Base-by-base conservation (phyloP, 2,797 vertebrate species). In the Amazona ochrocephala region DNA sequence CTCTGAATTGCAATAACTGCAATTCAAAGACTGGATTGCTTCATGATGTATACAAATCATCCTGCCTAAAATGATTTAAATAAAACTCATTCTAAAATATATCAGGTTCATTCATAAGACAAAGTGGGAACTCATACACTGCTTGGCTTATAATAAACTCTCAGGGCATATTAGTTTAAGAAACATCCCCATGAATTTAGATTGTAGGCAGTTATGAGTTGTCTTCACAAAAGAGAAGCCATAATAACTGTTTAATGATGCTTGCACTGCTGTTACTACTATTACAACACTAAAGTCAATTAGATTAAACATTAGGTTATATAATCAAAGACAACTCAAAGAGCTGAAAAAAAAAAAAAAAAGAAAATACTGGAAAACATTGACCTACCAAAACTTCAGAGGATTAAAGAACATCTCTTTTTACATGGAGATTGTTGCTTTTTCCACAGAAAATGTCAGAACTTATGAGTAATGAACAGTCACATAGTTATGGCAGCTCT, bases 211-310 rank as follows among this genome's bases (percentile, higher is more conserved):
- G 18, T 65, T 84, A 56, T 1, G 3, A 79, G 51, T 27, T 89
- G 58, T 75, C 60, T 93, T 90, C 58, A 67, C 67, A 64, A 85
- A 79, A 70, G 34, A 67, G 32, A 48, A 93, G 39, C 72, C 22
- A 32, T 83, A 92, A 88, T 27, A 93, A 68, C 60, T 83, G 58
- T 67, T 90, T 94, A 89, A 96, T 81, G 51, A 65, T 68, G 53
- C 87, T 87, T 89, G 77, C 23, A 22, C 64, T 84, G n/a, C 51
- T 27, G n/a, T 76, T 94, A 48, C 27, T 89, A 47, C 41, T 75
- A 54, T 80, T 86, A 41, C 34, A 92, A 77, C 39, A 78, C 32
- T 70, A 6, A 76, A 91, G 62, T 67, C 42, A 91, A 90, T 88
- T 79, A 92, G 50, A 23, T 72, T 83, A 73, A 60, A 65, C 13